Evolutionary conservation across 2,113 vertebrate genomes (phyloP), one percentile per base, ranked within the genome.

Genomic region (Marcusenius ussheri): DNA sequence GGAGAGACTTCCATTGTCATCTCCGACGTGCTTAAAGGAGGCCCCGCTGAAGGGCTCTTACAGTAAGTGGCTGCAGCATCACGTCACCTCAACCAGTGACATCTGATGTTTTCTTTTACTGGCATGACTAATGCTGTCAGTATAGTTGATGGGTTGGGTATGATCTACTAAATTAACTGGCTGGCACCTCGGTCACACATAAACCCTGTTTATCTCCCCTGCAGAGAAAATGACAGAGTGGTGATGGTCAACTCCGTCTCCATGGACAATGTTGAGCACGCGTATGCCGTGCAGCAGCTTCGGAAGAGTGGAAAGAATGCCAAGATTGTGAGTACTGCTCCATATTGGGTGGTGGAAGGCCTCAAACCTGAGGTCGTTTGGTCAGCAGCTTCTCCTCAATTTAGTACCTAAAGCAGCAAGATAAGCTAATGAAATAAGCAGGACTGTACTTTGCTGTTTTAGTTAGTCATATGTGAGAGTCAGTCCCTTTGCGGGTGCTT

Each of bases 241-340:
- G 98, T 98, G 24, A 99, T 99, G 98, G 98, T 99, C 91, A 99
- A 99, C 88, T 98, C 97, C 0, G 98, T 99, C 91, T 99, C 98
- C 8, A 99, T 99, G 98, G 98, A 99, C 95, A 99, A 99, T 2
- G 98, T 99, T 9, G 98, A 99, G 89, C 98, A 99, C 91, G 97
- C 98, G 0, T 99, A 99, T 90, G 98, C 98, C 91, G 98, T 99
- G 92, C 98, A 99, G 93, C 98, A 99, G 91, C 95, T 99, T 89
- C 97, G 98, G 91, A 99, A 99, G 95, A 99, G 98, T 90, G 98
- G 98, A 90, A 99, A 99, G 95, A 98, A 98, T 93, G 98, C 98
- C 95, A 98, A 98, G 95, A 99, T 99, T 74, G 98, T 99, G 96
- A 98, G 98, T 97, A 49, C 85, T 80, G 8, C 27, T 19, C 1